These are phyloP conservation scores for Irena cyanogastra DNA, from an alignment of 2,113 vertebrate species.

Conservation along the genomic window DNA sequence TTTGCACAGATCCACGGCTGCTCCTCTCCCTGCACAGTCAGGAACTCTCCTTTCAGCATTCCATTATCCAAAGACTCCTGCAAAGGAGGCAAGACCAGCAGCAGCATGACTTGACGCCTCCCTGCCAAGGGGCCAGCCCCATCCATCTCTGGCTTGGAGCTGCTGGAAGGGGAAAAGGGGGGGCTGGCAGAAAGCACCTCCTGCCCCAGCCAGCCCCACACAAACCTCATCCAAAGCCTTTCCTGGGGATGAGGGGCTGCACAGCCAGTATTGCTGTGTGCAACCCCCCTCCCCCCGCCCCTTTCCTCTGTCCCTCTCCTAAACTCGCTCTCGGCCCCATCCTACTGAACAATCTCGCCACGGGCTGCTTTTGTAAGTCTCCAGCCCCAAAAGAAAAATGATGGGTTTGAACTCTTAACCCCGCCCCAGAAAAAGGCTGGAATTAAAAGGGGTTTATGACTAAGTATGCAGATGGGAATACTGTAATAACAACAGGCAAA, in stretches of 20 bases:
- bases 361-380: constrained; percentile 50
- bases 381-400: constrained; percentile 64
- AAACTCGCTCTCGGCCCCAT: not conserved
- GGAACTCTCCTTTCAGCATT: accelerated
- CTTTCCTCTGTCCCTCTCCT: not conserved
- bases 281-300: not conserved
- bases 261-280: not conserved
- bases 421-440: constrained; percentile 59
- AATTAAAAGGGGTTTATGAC: constrained; percentile 60
- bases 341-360: constrained; percentile 34
- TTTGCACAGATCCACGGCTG: not conserved
- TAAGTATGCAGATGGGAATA: constrained; percentile 62
- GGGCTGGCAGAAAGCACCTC: not conserved
- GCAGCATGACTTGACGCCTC: accelerated
- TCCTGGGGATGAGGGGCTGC: not conserved
- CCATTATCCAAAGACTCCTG: not conserved
- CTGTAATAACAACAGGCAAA: constrained; percentile 54
- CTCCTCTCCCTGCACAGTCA: not conserved
- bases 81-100: not conserved
- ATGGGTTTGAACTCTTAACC: constrained; percentile 74
- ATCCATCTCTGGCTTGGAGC: not conserved
- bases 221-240: not conserved
- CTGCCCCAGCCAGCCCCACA: not conserved
- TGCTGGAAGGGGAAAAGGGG: not conserved
- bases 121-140: accelerated